Percentiles rank a stretch among this genome's conserved stretches.
Conservation (phyloP, 2,113 vertebrate species). For the Colaptes auratus region DNA sequence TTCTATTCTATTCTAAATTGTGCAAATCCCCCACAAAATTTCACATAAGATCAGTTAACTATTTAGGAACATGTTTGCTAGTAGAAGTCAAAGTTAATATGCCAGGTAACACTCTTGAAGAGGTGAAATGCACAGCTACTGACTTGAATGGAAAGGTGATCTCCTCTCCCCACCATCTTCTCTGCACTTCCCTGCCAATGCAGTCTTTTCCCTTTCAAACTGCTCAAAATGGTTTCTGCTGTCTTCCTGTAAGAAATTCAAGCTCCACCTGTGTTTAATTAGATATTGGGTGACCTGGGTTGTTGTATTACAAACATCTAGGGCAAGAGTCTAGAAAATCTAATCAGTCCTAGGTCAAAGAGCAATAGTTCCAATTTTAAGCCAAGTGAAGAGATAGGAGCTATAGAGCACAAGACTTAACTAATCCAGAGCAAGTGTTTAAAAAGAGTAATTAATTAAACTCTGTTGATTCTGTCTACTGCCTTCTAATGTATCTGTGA, state of each 20-base stretch:
- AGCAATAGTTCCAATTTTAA: slow-evolving; percentile 32
- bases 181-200: background rate
- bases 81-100: background rate
- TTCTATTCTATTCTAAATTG: no score
- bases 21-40: rapidly evolving
- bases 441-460: background rate
- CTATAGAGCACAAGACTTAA: background rate
- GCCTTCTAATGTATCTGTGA: background rate
- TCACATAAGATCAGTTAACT: background rate
- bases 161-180: background rate
- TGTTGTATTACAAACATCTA: slow-evolving; percentile 52
- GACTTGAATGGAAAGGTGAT: background rate
- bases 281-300: slow-evolving; percentile 60
- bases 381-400: slow-evolving; percentile 17
- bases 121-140: background rate
- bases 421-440: background rate
- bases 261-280: slow-evolving; percentile 62
- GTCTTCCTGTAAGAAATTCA: background rate
- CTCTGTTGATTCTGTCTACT: background rate
- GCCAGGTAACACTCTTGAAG: background rate
- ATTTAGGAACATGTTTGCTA: background rate
- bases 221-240: slow-evolving; percentile 36
- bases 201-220: background rate
- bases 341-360: slow-evolving; percentile 50
- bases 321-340: slow-evolving; percentile 52